phyloP scores from a whole-genome alignment of 37 sponge, comb jelly and placozoan species.

The Oopsacas minuta region DNA sequence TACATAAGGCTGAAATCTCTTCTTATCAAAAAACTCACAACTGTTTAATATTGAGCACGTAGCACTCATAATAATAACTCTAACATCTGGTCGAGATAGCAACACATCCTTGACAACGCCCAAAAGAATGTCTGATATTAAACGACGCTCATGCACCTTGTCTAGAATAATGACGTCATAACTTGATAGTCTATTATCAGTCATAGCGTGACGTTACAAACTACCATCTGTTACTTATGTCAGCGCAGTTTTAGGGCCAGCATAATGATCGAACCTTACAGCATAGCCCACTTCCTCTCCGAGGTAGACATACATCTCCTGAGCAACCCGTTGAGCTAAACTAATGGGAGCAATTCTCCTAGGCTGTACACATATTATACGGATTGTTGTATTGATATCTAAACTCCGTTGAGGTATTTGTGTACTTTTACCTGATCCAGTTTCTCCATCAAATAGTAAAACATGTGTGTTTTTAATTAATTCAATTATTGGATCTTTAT shows the following conservation, averaged over 20 bases:
- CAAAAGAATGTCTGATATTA: background rate
- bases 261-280: background rate
- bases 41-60: background rate
- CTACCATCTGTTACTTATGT: background rate
- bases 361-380: background rate
- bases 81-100: background rate
- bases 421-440: constrained; percentile 7
- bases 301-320: background rate
- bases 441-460: background rate
- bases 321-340: constrained; percentile 2
- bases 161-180: constrained; percentile 15
- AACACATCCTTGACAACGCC: background rate
- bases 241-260: background rate
- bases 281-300: background rate
- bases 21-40: background rate
- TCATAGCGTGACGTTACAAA: background rate
- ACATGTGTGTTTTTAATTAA: background rate
- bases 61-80: background rate
- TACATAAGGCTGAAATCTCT: background rate
- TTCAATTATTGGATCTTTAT: background rate
- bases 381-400: background rate
- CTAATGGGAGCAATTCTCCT: background rate
- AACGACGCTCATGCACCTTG: background rate
- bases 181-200: background rate
- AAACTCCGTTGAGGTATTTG: background rate